phyloP scores from a whole-genome alignment of 2,888 invertebrate species.

The Icerya purchasi region DNA sequence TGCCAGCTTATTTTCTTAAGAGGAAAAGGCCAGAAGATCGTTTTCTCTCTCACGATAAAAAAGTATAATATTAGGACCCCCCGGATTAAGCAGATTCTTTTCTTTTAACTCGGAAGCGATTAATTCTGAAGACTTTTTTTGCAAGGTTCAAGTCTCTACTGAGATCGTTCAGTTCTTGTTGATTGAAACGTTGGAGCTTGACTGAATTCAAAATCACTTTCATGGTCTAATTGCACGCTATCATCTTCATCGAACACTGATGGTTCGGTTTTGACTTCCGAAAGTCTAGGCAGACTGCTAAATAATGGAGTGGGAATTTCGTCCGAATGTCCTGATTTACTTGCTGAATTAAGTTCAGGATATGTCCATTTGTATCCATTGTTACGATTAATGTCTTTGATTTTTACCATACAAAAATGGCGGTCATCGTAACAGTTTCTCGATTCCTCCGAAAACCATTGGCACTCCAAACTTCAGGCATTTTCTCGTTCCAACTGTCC shows the following conservation, averaged over 20 bases:
- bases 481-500: not conserved
- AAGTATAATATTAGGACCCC: not conserved
- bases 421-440: not conserved
- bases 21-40: not conserved
- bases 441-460: not conserved
- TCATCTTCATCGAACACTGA: not conserved
- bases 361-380: not conserved
- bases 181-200: not conserved
- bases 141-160: not conserved
- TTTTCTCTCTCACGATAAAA: not conserved
- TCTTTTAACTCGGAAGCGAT: not conserved
- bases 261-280: not conserved
- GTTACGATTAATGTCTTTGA: not conserved
- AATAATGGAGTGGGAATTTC: not conserved
- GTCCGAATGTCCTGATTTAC: not conserved
- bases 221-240: not conserved
- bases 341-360: not conserved
- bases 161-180: not conserved
- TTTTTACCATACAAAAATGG: not conserved
- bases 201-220: not conserved
- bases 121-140: not conserved
- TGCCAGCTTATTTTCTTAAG: not conserved
- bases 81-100: not conserved
- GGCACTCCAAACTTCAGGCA: not conserved
- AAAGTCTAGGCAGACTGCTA: not conserved